Base-by-base conservation (phyloP, 2,888 invertebrate species). In the Oligia latruncula region DNA sequence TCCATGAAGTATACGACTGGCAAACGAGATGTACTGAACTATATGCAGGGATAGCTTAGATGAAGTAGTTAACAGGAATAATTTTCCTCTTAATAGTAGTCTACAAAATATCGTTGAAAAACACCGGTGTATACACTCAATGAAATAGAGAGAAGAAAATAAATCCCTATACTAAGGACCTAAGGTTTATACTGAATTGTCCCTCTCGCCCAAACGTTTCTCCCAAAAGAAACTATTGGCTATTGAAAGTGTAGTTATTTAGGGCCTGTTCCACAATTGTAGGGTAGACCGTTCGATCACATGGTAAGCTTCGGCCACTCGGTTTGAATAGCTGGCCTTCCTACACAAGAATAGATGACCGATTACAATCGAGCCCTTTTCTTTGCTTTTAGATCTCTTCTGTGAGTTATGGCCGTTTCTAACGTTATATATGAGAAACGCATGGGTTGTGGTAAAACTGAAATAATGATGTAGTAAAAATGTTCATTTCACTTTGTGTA, bases 321-420 rank as follows among this genome's bases (percentile, higher is more conserved):
- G 46, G 78, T 87, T 78, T 88, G 89, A 88, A 88, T 87, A 88
- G 85, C 77, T 77, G 75, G 86, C 80, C 88, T 87, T 80, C 81
- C 74, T 68, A 71, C 82, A 84, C 83, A 77, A 80, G 80, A 88
- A 88, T 89, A 88, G 89, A 88, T 88, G 88, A 87, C 89, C 82
- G 88, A 88, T 88, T 83, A 89, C 86, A 86, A 88, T 87, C 85
- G 81, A 60, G 55, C 80, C 81, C 82, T 82, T 87, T 60, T 86
- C 83, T 86, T 80, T 83, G 80, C 81, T 81, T 80, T 79, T 78
- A 81, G 80, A 83, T 85, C 85, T 85, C 77, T 75, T 70, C 74
- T 64, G 77, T 87, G 87, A 87, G 70, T 87, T 80, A 87, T 85
- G 87, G 60, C 66, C 65, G 70, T 35, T 79, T 46, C 49, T 65